A percentile compares a stretch with the other conserved stretches of the same genome.
These are phyloP conservation scores for Balearica regulorum DNA, from an alignment of 2,797 vertebrate species.

Conservation along the genomic window DNA sequence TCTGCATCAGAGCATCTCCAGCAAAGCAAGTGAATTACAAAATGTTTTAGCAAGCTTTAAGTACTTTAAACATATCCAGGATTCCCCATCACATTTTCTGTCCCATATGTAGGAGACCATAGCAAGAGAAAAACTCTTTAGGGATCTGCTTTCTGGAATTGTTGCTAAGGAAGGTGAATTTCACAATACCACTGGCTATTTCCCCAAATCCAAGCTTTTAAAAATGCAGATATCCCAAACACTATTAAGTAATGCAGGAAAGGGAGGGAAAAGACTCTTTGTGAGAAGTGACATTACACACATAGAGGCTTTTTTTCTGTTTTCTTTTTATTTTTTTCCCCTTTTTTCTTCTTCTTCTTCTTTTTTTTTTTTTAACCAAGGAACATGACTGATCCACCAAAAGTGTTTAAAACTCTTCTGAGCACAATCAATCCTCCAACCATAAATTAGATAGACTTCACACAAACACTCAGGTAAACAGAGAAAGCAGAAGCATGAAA, in stretches of 20 bases:
- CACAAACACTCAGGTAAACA: slow-evolving; percentile 54
- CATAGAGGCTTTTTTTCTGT: neutral
- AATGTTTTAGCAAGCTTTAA: slow-evolving; percentile 12
- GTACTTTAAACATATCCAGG: neutral
- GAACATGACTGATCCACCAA: neutral
- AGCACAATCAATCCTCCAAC: slow-evolving; percentile 26
- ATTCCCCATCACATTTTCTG: neutral
- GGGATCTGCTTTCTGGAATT: neutral
- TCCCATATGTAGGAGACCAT: neutral
- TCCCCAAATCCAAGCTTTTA: neutral
- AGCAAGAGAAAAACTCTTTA: neutral
- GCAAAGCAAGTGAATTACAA: slow-evolving; percentile 7
- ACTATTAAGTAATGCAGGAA: neutral
- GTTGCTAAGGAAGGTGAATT: neutral
- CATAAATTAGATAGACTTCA: slow-evolving; percentile 35
- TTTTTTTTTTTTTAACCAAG: neutral
- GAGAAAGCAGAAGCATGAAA: slow-evolving; percentile 41
- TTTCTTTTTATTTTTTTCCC: neutral
- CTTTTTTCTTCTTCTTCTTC: too few relatives aligned
- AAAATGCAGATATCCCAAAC: neutral
- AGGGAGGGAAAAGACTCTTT: neutral
- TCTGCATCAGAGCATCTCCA: slow-evolving; percentile 15
- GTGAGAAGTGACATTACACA: neutral
- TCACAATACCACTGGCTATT: neutral
- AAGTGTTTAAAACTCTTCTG: slow-evolving; percentile 15